Percentiles rank a stretch among this genome's conserved stretches.
Evolutionary conservation across 2,797 vertebrate species (phyloP).

Genomic region (Cryptoprocta ferox): DNA sequence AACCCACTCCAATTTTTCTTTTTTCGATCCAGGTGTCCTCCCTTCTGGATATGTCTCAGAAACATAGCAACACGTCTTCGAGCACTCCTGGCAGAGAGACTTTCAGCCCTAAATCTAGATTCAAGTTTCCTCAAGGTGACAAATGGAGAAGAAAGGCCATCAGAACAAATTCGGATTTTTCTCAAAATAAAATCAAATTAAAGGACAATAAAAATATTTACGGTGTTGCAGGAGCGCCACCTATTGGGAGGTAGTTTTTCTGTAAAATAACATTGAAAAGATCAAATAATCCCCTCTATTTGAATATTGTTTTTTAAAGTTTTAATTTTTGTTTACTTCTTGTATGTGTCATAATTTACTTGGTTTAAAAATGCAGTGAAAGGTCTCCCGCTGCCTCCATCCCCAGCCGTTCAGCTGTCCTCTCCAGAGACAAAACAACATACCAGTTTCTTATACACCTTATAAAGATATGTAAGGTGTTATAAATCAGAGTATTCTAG

Average conservation of each 20-base stretch:
- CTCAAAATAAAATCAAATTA: constrained; percentile 37
- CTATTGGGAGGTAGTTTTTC: constrained; percentile 38
- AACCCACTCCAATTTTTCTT: constrained; percentile 36
- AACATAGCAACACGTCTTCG: constrained; percentile 13
- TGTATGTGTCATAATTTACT: constrained; percentile 15
- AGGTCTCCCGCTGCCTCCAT: background rate
- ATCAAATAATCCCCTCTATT: background rate
- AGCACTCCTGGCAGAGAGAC: background rate
- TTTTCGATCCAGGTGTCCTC: constrained; percentile 34
- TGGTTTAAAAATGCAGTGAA: background rate
- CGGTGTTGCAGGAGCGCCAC: constrained; percentile 39
- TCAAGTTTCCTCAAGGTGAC: background rate
- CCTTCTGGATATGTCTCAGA: background rate
- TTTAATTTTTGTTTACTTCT: constrained; percentile 29
- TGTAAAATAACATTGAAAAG: constrained; percentile 44
- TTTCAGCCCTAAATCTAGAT: background rate
- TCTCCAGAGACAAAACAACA: constrained; percentile 2
- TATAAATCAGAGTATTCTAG: background rate
- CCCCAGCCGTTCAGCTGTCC: background rate
- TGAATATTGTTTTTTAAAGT: background rate
- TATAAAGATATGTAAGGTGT: background rate
- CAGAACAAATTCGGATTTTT: constrained; percentile 9
- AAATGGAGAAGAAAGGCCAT: background rate
- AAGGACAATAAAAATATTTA: background rate
- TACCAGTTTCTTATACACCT: background rate